phyloP scores from a whole-genome alignment of 2,888 invertebrate species.

The Siphonodentalium dalli region DNA sequence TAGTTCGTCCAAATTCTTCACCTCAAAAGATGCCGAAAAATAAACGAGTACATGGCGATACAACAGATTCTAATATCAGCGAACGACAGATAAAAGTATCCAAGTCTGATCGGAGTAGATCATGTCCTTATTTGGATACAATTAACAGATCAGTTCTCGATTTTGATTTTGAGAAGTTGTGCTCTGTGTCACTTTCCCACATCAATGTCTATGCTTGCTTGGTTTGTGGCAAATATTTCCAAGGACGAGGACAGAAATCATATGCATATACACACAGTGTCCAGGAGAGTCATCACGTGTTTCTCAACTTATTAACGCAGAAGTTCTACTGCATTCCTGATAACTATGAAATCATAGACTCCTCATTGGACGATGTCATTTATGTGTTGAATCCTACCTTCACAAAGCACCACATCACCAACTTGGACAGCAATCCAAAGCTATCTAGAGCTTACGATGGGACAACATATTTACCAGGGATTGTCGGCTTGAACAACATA shows the following conservation, averaged over 20 bases:
- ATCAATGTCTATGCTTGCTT: slow-evolving; percentile 99
- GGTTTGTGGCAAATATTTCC: slow-evolving; percentile 98
- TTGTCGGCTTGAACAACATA: slow-evolving; percentile 98
- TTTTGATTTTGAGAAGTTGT: slow-evolving; percentile 99
- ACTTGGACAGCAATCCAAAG: slow-evolving; percentile 82
- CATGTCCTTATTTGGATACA: slow-evolving; percentile 96
- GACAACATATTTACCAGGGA: slow-evolving; percentile 92
- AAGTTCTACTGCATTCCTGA: slow-evolving; percentile 99
- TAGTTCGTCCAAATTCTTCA: no score
- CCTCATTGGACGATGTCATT: slow-evolving; percentile 93
- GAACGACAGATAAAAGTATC: no score
- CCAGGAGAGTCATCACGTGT: slow-evolving; percentile 97
- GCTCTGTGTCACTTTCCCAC: slow-evolving; percentile 95
- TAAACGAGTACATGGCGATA: no score
- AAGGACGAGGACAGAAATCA: slow-evolving; percentile 92
- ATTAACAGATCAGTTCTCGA: slow-evolving; percentile 94
- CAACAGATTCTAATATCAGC: no score
- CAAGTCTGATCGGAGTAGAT: slow-evolving; percentile 55
- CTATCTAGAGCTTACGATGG: slow-evolving; percentile 95
- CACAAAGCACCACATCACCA: slow-evolving; percentile 80
- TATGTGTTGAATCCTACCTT: slow-evolving; percentile 98
- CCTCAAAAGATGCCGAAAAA: no score
- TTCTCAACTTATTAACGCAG: slow-evolving; percentile 92
- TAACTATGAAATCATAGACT: slow-evolving; percentile 98
- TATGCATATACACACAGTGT: slow-evolving; percentile 99